Percentiles rank a stretch among this genome's conserved stretches.
Evolutionary conservation across 2,797 vertebrate species (phyloP).

Genomic region (Varecia variegata): DNA sequence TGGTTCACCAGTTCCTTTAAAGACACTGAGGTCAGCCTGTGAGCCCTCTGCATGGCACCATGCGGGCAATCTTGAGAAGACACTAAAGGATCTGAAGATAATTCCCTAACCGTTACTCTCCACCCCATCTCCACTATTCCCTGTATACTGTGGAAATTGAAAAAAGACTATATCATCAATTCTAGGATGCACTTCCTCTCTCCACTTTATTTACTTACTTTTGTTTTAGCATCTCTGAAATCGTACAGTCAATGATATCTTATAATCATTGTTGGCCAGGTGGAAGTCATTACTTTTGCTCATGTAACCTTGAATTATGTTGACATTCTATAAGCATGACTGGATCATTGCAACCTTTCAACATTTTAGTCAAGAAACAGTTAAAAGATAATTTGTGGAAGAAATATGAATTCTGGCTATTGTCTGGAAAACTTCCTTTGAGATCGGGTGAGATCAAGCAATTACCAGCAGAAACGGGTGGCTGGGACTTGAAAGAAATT

Average conservation of each 20-base stretch:
- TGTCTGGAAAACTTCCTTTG: constrained; percentile 7
- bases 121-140: accelerated
- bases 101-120: neutral
- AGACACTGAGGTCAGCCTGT: neutral
- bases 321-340: neutral
- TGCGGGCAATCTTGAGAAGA: neutral
- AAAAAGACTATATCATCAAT: neutral
- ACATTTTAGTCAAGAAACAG: neutral
- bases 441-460: constrained; percentile 43
- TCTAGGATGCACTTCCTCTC: neutral
- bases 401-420: neutral
- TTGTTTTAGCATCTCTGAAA: neutral
- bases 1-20: neutral
- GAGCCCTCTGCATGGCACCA: neutral
- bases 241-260: neutral
- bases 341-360: neutral
- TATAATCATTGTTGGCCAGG: neutral
- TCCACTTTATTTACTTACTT: neutral
- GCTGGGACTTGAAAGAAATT: constrained; percentile 24
- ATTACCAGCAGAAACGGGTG: neutral
- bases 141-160: neutral
- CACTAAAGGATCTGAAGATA: neutral
- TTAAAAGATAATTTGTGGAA: constrained; percentile 45
- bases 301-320: neutral
- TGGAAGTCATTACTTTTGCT: neutral